These are phyloP conservation scores for Paramisgurnus dabryanus DNA, from an alignment of 2,113 vertebrate genomes.

Conservation along the genomic window DNA sequence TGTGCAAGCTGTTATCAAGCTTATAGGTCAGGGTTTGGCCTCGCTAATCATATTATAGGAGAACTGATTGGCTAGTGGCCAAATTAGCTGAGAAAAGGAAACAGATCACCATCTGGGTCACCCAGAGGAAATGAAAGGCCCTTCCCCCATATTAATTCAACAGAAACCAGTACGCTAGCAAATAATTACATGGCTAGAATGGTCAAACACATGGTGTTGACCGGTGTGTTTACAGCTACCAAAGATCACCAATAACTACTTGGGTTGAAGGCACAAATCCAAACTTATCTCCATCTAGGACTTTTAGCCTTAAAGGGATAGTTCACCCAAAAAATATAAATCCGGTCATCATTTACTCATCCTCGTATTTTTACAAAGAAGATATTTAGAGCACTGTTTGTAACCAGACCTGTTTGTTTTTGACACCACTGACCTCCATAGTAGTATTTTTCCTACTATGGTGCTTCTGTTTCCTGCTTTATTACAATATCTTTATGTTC, in stretches of 20 bases:
- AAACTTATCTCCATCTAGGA: not conserved
- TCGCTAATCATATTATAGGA: slow-evolving; percentile 56
- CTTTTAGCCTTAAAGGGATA: no score
- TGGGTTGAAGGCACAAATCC: not conserved
- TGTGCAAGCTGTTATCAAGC: slow-evolving; percentile 50
- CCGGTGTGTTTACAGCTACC: slow-evolving; percentile 21
- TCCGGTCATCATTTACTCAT: no score
- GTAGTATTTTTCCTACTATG: no score
- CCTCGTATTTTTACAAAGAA: no score
- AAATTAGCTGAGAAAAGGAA: slow-evolving; percentile 60
- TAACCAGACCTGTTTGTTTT: no score
- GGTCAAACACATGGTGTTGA: slow-evolving; percentile 48
- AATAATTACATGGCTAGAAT: slow-evolving; percentile 53
- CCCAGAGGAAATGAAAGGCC: slow-evolving; percentile 71
- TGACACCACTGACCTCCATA: no score
- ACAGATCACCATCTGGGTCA: slow-evolving; percentile 73
- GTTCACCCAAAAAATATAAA: no score
- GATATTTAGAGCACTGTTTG: no score
- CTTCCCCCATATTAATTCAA: slow-evolving; percentile 73
- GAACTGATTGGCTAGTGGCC: slow-evolving; percentile 51
- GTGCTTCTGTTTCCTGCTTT: no score
- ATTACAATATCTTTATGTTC: no score
- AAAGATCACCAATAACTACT: not conserved
- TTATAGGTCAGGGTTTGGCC: slow-evolving; percentile 42
- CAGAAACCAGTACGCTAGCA: slow-evolving; percentile 44